These are phyloP conservation scores for Sinhomidia bicolor DNA, from an alignment of 2,888 invertebrate genomes.

Conservation along the genomic window DNA sequence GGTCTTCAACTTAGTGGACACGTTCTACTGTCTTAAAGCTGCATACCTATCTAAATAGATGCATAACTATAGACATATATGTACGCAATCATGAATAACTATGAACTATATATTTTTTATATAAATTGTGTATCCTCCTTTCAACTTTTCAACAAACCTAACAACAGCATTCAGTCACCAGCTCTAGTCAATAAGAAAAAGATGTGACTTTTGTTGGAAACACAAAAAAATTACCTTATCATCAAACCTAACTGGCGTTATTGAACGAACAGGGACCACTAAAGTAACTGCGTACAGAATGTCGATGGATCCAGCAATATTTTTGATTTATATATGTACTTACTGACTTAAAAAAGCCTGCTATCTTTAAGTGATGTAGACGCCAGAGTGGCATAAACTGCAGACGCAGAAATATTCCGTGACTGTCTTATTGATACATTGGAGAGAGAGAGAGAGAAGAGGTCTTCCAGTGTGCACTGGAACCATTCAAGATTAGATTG, in stretches of 20 bases:
- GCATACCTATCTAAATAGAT: not conserved
- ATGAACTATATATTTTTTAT: too few species aligned
- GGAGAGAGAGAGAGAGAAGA: too few species aligned
- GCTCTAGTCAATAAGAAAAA: not conserved
- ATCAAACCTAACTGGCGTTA: not conserved
- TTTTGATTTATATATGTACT: not conserved
- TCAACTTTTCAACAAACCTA: too few species aligned
- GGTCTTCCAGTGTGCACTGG: conserved; percentile 2
- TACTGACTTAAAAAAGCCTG: not conserved
- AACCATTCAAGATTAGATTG: conserved; percentile 56
- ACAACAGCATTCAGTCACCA: not conserved
- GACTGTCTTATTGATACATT: conserved; percentile 56
- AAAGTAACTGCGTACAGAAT: too few species aligned
- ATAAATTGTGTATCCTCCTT: not conserved
- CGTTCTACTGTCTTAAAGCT: not conserved
- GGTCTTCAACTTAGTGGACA: conserved; percentile 39
- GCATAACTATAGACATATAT: not conserved
- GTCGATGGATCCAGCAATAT: too few species aligned
- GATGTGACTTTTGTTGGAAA: not conserved
- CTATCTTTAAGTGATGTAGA: not conserved
- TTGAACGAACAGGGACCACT: too few species aligned
- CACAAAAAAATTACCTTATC: not conserved
- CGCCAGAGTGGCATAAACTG: conserved; percentile 27
- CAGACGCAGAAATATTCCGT: conserved; percentile 54
- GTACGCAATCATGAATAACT: too few species aligned